Conservation (phyloP, 2,113 vertebrate genomes). For the Nibea albiflora region DNA sequence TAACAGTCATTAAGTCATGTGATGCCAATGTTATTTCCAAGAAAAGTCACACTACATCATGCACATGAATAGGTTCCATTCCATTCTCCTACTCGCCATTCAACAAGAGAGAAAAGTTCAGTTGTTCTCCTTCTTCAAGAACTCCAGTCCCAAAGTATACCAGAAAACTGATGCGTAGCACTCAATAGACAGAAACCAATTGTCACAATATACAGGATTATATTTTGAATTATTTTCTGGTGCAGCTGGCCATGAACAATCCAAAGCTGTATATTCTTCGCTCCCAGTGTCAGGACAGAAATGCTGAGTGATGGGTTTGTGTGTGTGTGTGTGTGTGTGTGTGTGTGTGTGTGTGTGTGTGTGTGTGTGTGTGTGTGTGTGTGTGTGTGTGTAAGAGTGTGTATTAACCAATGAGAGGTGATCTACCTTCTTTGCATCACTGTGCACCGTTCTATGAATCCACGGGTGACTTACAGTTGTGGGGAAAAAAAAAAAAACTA, state of each 20-base stretch:
- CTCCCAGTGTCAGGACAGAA: no score
- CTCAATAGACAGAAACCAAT: not conserved
- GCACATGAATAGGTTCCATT: not conserved
- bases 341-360: not conserved
- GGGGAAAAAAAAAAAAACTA: not conserved
- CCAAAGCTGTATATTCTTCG: not conserved
- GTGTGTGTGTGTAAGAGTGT: not conserved
- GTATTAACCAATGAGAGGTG: not conserved
- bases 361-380: not conserved
- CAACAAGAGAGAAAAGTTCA: not conserved
- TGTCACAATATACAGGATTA: not conserved
- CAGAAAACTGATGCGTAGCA: not conserved
- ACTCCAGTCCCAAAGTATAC: not conserved
- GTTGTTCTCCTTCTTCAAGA: not conserved
- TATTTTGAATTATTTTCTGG: no score
- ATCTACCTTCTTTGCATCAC: not conserved
- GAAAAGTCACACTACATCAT: not conserved
- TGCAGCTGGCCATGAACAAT: not conserved
- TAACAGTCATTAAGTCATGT: not conserved
- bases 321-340: not conserved
- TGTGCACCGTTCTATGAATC: not conserved
- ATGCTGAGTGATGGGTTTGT: not conserved
- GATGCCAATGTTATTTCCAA: not conserved
- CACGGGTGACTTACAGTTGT: not conserved
- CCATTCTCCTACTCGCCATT: not conserved